These are phyloP conservation scores for Drosophila austrosaltans DNA, from an alignment of 2,888 invertebrate genomes.

Conservation along the genomic window DNA sequence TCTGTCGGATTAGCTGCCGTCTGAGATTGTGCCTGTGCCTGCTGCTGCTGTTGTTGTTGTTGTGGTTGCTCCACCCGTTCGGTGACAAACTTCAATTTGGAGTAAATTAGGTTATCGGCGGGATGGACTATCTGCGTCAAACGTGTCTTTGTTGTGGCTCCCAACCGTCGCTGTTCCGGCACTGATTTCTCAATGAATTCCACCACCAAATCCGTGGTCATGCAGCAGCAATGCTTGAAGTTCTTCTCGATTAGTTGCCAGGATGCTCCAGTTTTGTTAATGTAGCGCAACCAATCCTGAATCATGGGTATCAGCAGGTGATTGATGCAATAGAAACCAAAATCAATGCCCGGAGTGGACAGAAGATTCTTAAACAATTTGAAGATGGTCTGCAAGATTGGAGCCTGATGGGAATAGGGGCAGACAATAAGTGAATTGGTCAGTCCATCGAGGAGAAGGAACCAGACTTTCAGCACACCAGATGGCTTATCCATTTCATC, in stretches of 20 bases:
- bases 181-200: conserved; percentile 91
- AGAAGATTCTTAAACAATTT: conserved; percentile 91
- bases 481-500: conserved; percentile 89
- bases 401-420: conserved; percentile 94
- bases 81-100: conserved; percentile 82
- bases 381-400: conserved; percentile 93
- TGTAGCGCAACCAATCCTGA: conserved; percentile 95
- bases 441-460: conserved; percentile 93
- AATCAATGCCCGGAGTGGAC: conserved; percentile 92
- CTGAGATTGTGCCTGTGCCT: too few relatives aligned
- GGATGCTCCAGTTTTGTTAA: conserved; percentile 88
- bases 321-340: conserved; percentile 96
- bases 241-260: conserved; percentile 92
- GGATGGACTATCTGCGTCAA: conserved; percentile 82
- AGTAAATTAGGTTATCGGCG: conserved; percentile 81
- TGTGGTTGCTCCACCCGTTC: conserved; percentile 60
- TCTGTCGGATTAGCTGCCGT: background rate
- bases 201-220: conserved; percentile 95
- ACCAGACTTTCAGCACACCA: conserved; percentile 95
- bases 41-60: conserved; percentile 39
- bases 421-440: conserved; percentile 92
- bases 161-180: conserved; percentile 70
- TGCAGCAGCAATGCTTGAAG: conserved; percentile 97
- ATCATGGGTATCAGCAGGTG: conserved; percentile 95
- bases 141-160: conserved; percentile 69